phyloP scores from a whole-genome alignment of 2,888 invertebrate genomes.

The Bugula neritina region DNA sequence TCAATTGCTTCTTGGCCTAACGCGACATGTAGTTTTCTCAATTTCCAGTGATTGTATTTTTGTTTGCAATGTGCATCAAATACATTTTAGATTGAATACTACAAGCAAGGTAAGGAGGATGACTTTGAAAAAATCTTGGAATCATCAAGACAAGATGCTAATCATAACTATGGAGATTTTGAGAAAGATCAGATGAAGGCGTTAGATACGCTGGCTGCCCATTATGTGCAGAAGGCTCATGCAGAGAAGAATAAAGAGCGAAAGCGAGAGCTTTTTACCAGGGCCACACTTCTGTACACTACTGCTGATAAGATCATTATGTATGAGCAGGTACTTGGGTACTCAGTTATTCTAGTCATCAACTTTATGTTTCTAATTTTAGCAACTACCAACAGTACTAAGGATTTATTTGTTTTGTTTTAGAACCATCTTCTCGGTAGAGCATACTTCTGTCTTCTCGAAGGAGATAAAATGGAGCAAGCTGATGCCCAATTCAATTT shows the following conservation, averaged over 20 bases:
- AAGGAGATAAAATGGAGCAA: conserved; percentile 99
- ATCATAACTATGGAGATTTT: conserved; percentile 62
- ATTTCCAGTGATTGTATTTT: too few relatives aligned
- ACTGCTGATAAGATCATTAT: conserved; percentile 99
- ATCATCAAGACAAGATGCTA: conserved; percentile 63
- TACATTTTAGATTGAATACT: conserved; percentile 95
- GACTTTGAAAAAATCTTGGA: conserved; percentile 93
- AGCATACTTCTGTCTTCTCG: conserved; percentile 94
- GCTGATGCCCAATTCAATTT: conserved; percentile 99
- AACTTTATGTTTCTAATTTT: too few relatives aligned
- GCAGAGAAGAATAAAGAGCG: conserved; percentile 88
- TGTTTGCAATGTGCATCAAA: too few relatives aligned
- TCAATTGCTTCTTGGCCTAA: too few relatives aligned
- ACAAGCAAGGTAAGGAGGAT: conserved; percentile 82
- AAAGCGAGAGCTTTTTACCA: conserved; percentile 79
- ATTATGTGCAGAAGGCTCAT: conserved; percentile 73
- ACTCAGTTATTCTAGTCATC: too few relatives aligned
- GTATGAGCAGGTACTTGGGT: conserved; percentile 85
- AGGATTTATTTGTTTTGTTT: too few relatives aligned
- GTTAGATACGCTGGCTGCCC: conserved; percentile 93
- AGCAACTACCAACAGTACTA: too few relatives aligned
- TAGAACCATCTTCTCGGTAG: conserved; percentile 93
- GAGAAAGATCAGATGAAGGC: conserved; percentile 97
- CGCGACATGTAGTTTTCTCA: too few relatives aligned
- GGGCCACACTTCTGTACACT: conserved; percentile 90